A percentile compares a stretch with the other conserved stretches of the same genome.
These are phyloP conservation scores for Lagopus muta DNA, from an alignment of 2,113 vertebrate species.

Conservation along the genomic window DNA sequence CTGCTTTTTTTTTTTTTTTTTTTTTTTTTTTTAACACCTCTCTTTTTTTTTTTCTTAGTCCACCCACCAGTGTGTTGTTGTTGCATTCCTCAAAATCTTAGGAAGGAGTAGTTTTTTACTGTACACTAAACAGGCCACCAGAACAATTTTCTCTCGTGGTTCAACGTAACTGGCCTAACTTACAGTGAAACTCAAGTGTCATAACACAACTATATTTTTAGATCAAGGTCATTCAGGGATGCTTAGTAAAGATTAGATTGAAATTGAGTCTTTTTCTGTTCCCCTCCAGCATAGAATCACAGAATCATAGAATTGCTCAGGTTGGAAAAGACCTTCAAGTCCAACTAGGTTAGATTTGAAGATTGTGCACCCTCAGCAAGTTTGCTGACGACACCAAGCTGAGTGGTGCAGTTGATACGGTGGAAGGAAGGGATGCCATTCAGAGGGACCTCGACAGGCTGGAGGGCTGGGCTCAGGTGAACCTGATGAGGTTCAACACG, in stretches of 20 bases:
- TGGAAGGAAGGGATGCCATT: no score
- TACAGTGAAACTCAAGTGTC: neutral
- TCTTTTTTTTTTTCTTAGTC: neutral
- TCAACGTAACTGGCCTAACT: neutral
- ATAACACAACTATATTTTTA: neutral
- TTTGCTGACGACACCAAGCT: no score
- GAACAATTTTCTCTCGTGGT: neutral
- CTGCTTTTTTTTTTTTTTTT: neutral
- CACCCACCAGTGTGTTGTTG: fast-evolving
- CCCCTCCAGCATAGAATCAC: neutral
- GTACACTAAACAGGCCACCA: neutral
- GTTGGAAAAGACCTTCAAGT: no score
- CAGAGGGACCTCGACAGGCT: no score
- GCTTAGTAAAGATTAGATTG: neutral
- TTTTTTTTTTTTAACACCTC: neutral
- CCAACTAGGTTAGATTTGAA: neutral
- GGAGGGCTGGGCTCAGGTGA: no score
- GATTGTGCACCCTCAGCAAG: no score
- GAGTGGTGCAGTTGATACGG: no score
- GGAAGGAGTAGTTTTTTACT: neutral
- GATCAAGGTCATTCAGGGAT: neutral
- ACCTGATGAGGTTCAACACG: no score
- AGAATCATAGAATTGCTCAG: no score
- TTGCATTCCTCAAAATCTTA: neutral
- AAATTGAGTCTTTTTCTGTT: neutral